A percentile compares a stretch with the other conserved stretches of the same genome.
phyloP scores from a whole-genome alignment of 2,113 vertebrate species.

The Hemiprocne comata region DNA sequence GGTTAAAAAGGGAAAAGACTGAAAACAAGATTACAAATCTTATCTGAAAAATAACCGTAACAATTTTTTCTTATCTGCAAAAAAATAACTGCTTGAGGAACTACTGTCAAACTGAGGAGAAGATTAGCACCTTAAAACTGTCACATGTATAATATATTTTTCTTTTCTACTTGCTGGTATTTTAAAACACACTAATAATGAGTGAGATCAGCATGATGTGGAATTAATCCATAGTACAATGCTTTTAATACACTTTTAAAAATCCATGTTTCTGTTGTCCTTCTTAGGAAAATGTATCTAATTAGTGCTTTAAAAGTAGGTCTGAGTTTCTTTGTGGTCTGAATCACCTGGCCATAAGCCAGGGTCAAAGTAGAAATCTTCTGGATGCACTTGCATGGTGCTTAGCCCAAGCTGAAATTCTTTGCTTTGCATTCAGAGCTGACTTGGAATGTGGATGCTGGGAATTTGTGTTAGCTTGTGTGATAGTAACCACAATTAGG shows the following conservation, averaged over 20 bases:
- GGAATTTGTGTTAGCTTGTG: not conserved
- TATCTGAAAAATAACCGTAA: not conserved
- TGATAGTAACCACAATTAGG: not conserved
- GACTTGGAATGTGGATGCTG: not conserved
- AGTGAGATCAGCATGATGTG: not conserved
- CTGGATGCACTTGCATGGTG: not conserved
- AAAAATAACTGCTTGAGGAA: not conserved
- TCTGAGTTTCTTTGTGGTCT: not conserved
- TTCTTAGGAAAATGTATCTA: not conserved
- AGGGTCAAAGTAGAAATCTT: not conserved
- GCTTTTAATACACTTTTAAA: not conserved
- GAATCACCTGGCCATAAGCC: not conserved
- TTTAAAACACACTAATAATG: not conserved
- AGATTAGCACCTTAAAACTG: not conserved
- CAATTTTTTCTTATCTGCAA: not conserved
- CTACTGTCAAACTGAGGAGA: not conserved
- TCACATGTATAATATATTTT: not conserved
- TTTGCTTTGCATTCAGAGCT: not conserved
- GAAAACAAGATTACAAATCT: not conserved
- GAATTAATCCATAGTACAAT: not conserved
- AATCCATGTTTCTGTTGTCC: not conserved
- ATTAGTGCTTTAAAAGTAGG: not conserved
- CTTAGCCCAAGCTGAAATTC: not conserved
- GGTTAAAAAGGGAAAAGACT: not conserved
- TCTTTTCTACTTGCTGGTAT: not conserved